Conservation (phyloP, 2,888 invertebrate species). For the Campopleginae sp. region DNA sequence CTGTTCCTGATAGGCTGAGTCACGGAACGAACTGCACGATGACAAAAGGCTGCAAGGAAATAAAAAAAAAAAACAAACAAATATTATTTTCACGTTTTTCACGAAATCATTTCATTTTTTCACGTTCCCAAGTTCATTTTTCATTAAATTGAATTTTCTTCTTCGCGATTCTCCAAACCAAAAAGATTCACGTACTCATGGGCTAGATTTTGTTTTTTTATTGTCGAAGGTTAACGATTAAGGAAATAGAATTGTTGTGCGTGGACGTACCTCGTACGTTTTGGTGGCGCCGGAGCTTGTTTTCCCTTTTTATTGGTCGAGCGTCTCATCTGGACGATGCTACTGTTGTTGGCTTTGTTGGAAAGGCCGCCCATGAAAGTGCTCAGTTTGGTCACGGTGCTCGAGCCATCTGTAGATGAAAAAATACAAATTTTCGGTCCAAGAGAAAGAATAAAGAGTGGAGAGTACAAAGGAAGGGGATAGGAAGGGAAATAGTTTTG, state of each 20-base stretch:
- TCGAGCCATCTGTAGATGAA: slow-evolving; percentile 83
- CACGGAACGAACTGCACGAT: slow-evolving; percentile 94
- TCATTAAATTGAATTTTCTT: too few relatives aligned
- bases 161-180: too few relatives aligned
- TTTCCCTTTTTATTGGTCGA: slow-evolving; percentile 95
- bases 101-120: too few relatives aligned
- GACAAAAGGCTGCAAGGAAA: slow-evolving; percentile 89
- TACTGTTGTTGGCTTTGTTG: slow-evolving; percentile 87
- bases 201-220: too few relatives aligned
- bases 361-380: slow-evolving; percentile 87
- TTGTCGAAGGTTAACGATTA: too few relatives aligned
- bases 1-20: slow-evolving; percentile 91
- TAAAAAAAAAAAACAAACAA: slow-evolving; percentile 24
- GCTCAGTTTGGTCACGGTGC: slow-evolving; percentile 86
- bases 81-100: slow-evolving; percentile 34
- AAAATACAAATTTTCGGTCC: slow-evolving; percentile 8
- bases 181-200: too few relatives aligned
- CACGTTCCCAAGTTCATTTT: too few relatives aligned
- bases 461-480: background rate
- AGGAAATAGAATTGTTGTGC: slow-evolving; percentile 19
- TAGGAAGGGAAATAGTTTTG: background rate
- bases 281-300: slow-evolving; percentile 97
- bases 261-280: slow-evolving; percentile 92
- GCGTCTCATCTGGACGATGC: slow-evolving; percentile 92
- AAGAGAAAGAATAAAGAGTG: background rate